These are phyloP conservation scores for Spinus pinus DNA, from an alignment of 2,797 vertebrate species.

Conservation along the genomic window DNA sequence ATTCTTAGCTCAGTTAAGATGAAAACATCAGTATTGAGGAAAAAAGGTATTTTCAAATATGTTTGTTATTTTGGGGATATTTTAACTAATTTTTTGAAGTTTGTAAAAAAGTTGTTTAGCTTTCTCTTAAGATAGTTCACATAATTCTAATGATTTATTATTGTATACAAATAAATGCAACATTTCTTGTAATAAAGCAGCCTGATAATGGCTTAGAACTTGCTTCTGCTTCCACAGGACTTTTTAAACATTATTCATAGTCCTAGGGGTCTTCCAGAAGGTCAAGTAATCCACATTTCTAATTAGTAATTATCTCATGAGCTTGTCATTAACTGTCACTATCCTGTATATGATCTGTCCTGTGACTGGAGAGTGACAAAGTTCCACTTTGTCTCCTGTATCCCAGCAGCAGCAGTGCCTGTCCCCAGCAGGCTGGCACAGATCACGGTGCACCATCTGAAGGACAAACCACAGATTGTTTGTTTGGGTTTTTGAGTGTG, in stretches of 20 bases:
- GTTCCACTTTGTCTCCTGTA: not conserved
- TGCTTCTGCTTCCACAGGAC: not conserved
- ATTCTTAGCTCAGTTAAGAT: not conserved
- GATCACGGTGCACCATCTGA: not conserved
- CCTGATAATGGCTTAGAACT: not conserved
- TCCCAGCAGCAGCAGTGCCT: not conserved
- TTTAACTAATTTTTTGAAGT: not conserved
- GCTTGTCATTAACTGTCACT: not conserved
- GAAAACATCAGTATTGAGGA: not conserved
- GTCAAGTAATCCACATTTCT: not conserved
- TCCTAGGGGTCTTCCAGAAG: not conserved
- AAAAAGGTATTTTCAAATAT: not conserved
- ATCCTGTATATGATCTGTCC: not conserved
- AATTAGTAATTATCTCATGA: not conserved
- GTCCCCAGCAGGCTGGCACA: not conserved
- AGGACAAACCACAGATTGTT: not conserved
- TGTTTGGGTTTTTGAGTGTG: rapidly evolving
- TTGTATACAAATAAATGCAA: not conserved
- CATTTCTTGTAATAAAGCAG: not conserved
- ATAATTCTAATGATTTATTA: not conserved
- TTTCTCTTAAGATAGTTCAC: not conserved
- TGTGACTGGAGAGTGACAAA: not conserved
- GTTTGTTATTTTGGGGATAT: not conserved
- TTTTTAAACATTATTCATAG: not conserved
- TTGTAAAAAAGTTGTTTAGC: not conserved